Percentiles rank a stretch among this genome's conserved stretches.
Conservation (phyloP, 1,140 invertebrate species). For the Tetramorium parvispinum region DNA sequence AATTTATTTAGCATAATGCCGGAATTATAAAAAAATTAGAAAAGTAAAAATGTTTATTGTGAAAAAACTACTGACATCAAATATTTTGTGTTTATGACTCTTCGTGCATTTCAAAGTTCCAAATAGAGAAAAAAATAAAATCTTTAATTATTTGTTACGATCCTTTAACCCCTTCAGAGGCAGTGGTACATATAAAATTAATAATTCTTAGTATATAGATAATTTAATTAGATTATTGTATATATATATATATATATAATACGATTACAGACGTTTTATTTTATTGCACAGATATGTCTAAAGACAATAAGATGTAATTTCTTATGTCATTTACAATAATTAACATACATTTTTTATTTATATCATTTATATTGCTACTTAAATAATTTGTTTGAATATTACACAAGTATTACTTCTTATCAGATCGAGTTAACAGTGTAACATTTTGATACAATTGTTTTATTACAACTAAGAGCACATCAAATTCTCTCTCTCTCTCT, state of each 20-base stretch:
- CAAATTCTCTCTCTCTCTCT: neutral
- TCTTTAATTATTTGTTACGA: neutral
- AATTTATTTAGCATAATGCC: neutral
- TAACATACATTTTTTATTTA: slow-evolving; percentile 65
- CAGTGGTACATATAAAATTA: too few relatives aligned
- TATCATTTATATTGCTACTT: slow-evolving; percentile 71
- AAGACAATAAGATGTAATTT: slow-evolving; percentile 76
- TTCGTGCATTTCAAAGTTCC: neutral
- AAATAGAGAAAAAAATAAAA: neutral
- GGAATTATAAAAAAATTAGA: neutral
- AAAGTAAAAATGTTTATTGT: too few relatives aligned
- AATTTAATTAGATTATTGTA: slow-evolving; percentile 36
- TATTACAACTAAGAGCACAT: slow-evolving; percentile 23
- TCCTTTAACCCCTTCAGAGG: too few relatives aligned
- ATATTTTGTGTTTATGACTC: neutral
- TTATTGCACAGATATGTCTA: slow-evolving; percentile 83
- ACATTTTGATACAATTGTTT: slow-evolving; percentile 60
- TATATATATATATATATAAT: neutral
- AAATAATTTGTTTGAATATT: slow-evolving; percentile 42
- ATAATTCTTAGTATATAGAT: slow-evolving; percentile 13
- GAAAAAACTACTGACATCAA: too few relatives aligned
- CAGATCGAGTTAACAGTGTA: slow-evolving; percentile 51
- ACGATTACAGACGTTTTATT: slow-evolving; percentile 61
- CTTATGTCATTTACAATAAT: slow-evolving; percentile 59
- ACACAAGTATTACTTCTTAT: slow-evolving; percentile 27